Evolutionary conservation across 2,888 invertebrate species (phyloP).

Genomic region (Cetonia aurata): DNA sequence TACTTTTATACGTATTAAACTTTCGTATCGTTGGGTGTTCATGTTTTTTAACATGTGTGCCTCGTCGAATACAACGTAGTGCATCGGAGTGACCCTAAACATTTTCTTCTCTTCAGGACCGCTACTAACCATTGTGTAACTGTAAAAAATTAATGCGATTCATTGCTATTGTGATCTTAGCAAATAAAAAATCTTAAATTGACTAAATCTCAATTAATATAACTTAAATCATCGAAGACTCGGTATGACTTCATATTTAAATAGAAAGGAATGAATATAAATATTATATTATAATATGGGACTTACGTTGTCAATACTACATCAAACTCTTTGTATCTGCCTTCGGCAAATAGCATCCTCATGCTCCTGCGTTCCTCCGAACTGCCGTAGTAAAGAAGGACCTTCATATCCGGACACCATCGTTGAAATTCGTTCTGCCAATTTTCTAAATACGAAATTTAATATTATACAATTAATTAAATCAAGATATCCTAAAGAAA

Average conservation of each 20-base stretch:
- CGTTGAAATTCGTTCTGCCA: constrained; percentile 83
- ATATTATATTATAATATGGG: constrained; percentile 1
- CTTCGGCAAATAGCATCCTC: constrained; percentile 80
- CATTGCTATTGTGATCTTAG: constrained; percentile 14
- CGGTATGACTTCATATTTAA: too few relatives aligned
- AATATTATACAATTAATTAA: too few relatives aligned
- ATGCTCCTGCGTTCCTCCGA: constrained; percentile 86
- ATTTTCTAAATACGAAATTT: constrained; percentile 73
- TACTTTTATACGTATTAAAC: constrained; percentile 83
- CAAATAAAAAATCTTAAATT: too few relatives aligned
- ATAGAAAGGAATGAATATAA: too few relatives aligned
- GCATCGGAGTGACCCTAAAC: constrained; percentile 89
- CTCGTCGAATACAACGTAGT: constrained; percentile 96
- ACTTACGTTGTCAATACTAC: constrained; percentile 90
- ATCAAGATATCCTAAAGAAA: too few relatives aligned
- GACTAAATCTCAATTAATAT: too few relatives aligned
- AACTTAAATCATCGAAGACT: too few relatives aligned
- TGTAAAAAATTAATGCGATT: constrained; percentile 54
- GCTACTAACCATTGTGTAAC: constrained; percentile 83
- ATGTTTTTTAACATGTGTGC: constrained; percentile 99
- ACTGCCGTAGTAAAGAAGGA: constrained; percentile 91
- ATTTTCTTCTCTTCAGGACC: constrained; percentile 91
- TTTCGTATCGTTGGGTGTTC: constrained; percentile 91
- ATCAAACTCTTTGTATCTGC: constrained; percentile 81
- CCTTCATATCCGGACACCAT: constrained; percentile 84